Base-by-base conservation (phyloP, 1,140 invertebrate genomes). In the Drosophila subobscura region DNA sequence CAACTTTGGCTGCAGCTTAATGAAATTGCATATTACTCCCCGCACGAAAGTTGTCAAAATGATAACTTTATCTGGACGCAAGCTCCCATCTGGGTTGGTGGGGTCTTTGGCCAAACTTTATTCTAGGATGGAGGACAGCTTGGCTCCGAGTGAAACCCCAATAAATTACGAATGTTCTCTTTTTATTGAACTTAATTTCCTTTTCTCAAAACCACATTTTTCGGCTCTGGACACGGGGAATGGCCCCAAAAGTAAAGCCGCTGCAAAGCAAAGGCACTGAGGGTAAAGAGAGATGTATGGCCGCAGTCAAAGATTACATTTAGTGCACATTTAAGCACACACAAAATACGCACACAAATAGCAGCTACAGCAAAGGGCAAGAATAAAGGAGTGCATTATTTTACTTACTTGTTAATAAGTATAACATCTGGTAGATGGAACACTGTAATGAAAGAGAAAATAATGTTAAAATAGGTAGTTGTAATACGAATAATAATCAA, bases 111-210 rank as follows among this genome's bases (percentile, higher is more conserved):
- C 56, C 4, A 50, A 67, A 68, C 63, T 68, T 68, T 49, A 68
- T 68, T 67, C 47, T 68, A 56, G 33, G 40, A 67, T 58, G 42
- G 20, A n/a, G 29, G 4, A 10, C 16, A 3, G 29, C 8, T 8
- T 10, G 29, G 29, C 2, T 33, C 23, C 20, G 5, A 47, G 20
- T 10, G 49, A 27, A 8, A 60, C 73, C 79, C 73, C 70, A 85
- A 85, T 85, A 85, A 85, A 85, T 85, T 85, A 80, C 77, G 67
- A 64, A 85, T 81, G 65, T 58, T 70, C 61, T 20, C 65, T 71
- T 85, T 84, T 86, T 84, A 85, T 85, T 85, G 80, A 85, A 85
- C 81, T 86, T 86, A 85, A 85, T 81, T 85, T 86, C 80, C 77
- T 81, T 77, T 80, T 86, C 79, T 67, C 61, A 60, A 10, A 33